Base-by-base conservation (phyloP, 2,797 vertebrate genomes). In the Myiotriccus ornatus region DNA sequence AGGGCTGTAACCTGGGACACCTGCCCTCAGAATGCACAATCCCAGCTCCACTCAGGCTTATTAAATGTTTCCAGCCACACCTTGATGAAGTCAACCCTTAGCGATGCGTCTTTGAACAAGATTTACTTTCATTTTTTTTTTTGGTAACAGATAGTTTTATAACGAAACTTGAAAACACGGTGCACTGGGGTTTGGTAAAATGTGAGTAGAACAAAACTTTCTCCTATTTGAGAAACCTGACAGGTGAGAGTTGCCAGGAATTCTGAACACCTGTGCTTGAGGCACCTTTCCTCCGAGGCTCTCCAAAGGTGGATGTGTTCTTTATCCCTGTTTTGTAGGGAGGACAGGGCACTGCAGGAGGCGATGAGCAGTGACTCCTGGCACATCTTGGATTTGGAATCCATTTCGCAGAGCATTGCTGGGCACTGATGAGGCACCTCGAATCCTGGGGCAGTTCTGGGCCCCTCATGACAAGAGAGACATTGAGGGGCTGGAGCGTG, bases 21-120 rank as follows among this genome's bases (percentile, higher is more conserved):
- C 50, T 67, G 65, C 77, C 75, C 39, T 60, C 28, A 11, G 62
- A 62, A 14, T 7, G 35, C 63, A 43, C 34, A 64, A 6, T 43
- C 44, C 39, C 76, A 73, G 65, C 83, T 68, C 30, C 30, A 9
- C 64, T 84, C 30, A 11, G 12, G 34, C 83, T 93, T 13, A 0
- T 75, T 53, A 93, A 93, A 17, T 64, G 41, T 57, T 93, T 86
- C 44, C 74, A 93, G 87, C 87, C 93, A 83, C 83, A 74, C 91
- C 91, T 91, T 69, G 73, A 86, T 94, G 87, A 94, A 71, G 82
- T 85, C 85, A 93, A 34, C 68, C 44, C 68, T 75, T 25, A 71
- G 35, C 7, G 0, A 94, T 52, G 76, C 62, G 55, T 8, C 62
- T 56, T n/a, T 53, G 9, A 2, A 71, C 77, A 56, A 46, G 6